Evolutionary conservation across 2,113 vertebrate species (phyloP), one percentile per base, ranked within the genome.

Genomic region (Gallinago jamesoni): DNA sequence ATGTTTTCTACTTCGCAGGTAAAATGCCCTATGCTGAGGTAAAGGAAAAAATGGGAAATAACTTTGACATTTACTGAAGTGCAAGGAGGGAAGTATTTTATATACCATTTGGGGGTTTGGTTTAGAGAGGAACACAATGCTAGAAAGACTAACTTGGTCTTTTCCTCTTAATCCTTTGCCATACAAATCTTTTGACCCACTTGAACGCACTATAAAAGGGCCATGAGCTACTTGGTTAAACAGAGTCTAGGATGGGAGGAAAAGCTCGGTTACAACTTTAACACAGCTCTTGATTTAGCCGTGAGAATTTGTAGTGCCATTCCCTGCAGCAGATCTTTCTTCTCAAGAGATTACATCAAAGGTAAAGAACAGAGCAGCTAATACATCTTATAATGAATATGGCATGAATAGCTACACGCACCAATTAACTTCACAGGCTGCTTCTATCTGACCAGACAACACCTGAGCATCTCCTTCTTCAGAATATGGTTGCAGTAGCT

Each of bases 151-250:
- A 68, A n/a, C 72, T 94, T 93, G 55, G 67, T 56, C 73, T 94
- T 95, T 97, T 89, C 72, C 56, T 75, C 63, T 90, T 97, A 96
- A 98, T 97, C 96, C 95, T 95, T 90, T 48, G 78, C 95, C 80
- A 90, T 84, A 94, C 85, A 96, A 94, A 89, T 76, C 57, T 69
- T 92, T 97, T 97, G 93, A 97, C 93, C 88, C 86, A 45, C 91
- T 97, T 96, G 93, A 96, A 90, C 64, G 89, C 90, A 19, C 68
- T 88, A 76, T 89, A 97, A 96, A 97, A 79, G 64, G 47, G 90
- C 95, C 73, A 47, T 66, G 90, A 96, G 84, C 94, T 90, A 60
- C 91, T 96, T 93, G 69, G 89, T 96, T 96, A 82, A 94, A 68
- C 23, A 80, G 67, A 92, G 70, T 41, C 30, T 64, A 62, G 20